Evolutionary conservation across 2,797 vertebrate genomes (phyloP), one percentile per base, ranked within the genome.

Genomic region (Rhincodon typus): DNA sequence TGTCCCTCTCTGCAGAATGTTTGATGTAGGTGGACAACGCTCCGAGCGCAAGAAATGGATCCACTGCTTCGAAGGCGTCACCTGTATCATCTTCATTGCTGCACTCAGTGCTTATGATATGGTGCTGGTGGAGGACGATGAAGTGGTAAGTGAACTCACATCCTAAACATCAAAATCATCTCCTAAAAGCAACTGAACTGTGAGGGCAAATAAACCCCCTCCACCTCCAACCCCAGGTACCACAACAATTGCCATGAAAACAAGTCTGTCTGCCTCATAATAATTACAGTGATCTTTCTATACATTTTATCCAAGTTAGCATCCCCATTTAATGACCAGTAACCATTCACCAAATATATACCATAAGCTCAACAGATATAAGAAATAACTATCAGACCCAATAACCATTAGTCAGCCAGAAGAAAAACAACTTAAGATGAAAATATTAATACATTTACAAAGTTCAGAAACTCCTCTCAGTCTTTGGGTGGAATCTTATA

Each of bases 41-140:
- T 99, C 99, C 0, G 99, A 99, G 97, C 97, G 99, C 95, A 99
- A 99, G 98, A 99, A 99, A 97, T 99, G 99, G 99, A 99, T 99
- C 96, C 99, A 99, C 93, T 99, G 99, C 97, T 99, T 99, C 1
- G 99, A 99, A 97, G 99, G 99, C 0, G 99, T 99, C 94, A 99
- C 99, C 96, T 99, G 99, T 96, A 99, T 99, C 97, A 99, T 99
- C 97, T 99, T 99, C 97, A 99, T 99, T 0, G 99, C 98, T 0
- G 99, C 99, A 84, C 97, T 99, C 97, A 99, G 99, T 95, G 99
- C 99, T 96, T 99, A 99, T 0, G 99, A 99, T 97, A 99, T 99
- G 99, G 99, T 99, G 97, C 97, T 99, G 96, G 99, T 99, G 97
- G 99, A 99, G 97, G 99, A 99, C 0, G 99, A 99, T 0, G 99